These are phyloP conservation scores for Sceliomorpha sp. DNA, from an alignment of 2,888 invertebrate genomes.

Conservation along the genomic window DNA sequence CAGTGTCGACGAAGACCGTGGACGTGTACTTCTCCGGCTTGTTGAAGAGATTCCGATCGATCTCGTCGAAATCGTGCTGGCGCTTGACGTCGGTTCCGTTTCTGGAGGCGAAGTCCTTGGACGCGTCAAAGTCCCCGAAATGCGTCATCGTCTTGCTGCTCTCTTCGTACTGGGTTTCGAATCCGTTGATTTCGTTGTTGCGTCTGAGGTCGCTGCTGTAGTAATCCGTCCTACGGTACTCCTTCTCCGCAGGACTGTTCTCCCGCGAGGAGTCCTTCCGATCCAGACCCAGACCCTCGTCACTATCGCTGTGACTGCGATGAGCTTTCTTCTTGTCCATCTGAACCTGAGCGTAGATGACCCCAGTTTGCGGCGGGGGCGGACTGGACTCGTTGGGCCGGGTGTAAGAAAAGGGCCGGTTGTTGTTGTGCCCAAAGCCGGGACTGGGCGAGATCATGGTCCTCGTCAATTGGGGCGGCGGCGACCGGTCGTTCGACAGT, in stretches of 20 bases:
- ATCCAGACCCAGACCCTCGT: constrained; percentile 90
- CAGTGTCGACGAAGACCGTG: constrained; percentile 79
- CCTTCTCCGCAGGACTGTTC: constrained; percentile 77
- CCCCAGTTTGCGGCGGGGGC: constrained; percentile 82
- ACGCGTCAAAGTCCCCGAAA: constrained; percentile 48
- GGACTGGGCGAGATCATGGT: constrained; percentile 83
- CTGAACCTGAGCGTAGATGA: constrained; percentile 89
- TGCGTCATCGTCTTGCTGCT: constrained; percentile 57
- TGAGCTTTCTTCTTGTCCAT: constrained; percentile 82
- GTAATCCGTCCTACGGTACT: constrained; percentile 70
- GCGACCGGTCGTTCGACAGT: constrained; percentile 86
- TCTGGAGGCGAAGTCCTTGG: constrained; percentile 66
- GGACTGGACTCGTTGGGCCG: constrained; percentile 82
- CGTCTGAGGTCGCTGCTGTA: constrained; percentile 69
- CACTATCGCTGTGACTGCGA: constrained; percentile 86
- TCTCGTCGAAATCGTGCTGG: constrained; percentile 75
- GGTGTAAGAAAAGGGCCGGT: constrained; percentile 91
- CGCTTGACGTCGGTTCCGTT: constrained; percentile 67
- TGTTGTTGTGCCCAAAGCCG: constrained; percentile 85
- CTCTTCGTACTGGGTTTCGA: constrained; percentile 67
- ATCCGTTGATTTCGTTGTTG: constrained; percentile 73
- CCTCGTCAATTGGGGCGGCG: constrained; percentile 84
- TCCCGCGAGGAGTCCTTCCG: constrained; percentile 76
- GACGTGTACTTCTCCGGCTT: constrained; percentile 76
- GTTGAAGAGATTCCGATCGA: constrained; percentile 65